Conservation (phyloP, 2,113 vertebrate species). For the Acanthisitta chloris region DNA sequence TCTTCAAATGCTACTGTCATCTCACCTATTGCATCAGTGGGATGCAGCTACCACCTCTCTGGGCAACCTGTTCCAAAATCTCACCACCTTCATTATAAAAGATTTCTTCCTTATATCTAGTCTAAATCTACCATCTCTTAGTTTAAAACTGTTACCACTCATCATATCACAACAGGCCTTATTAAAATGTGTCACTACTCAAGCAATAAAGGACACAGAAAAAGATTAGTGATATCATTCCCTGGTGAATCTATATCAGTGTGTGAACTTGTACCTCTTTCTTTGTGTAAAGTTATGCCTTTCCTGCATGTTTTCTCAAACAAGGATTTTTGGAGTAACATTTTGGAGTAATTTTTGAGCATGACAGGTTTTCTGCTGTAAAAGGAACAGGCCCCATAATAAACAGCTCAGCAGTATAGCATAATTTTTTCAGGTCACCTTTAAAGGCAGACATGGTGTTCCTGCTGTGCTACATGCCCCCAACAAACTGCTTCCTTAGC, state of each 20-base stretch:
- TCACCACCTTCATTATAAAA: background rate
- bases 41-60: background rate
- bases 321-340: background rate
- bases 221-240: background rate
- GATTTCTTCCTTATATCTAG: background rate
- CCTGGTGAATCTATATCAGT: background rate
- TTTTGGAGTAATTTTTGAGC: background rate
- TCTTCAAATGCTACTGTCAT: background rate
- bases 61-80: background rate
- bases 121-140: background rate
- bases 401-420: conserved; percentile 11
- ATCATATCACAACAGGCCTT: accelerated
- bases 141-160: background rate
- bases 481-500: conserved; percentile 46
- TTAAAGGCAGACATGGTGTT: conserved; percentile 20
- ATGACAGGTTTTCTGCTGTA: background rate
- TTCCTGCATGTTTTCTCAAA: background rate
- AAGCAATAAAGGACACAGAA: background rate
- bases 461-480: conserved; percentile 39
- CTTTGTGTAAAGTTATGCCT: background rate
- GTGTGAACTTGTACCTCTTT: background rate
- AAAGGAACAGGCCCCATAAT: background rate
- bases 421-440: conserved; percentile 38
- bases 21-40: background rate
- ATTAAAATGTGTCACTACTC: background rate